These are phyloP conservation scores for Amblyjoppa fuscipennis DNA, from an alignment of 2,888 invertebrate species.

Conservation along the genomic window DNA sequence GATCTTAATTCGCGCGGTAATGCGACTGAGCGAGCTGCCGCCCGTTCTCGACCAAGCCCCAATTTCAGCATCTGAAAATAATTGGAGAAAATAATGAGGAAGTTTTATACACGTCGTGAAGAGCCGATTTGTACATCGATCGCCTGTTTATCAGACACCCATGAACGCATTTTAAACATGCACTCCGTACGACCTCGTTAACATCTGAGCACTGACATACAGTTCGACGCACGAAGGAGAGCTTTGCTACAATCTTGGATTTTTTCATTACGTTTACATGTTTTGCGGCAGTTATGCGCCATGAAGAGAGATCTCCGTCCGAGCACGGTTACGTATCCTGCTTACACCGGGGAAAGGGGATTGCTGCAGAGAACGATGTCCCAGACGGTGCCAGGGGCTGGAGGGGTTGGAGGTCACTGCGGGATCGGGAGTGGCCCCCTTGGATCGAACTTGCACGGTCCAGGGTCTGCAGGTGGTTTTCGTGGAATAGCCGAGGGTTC, in stretches of 20 bases:
- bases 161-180: background rate
- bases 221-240: background rate
- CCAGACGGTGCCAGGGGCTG: slow-evolving; percentile 70
- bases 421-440: slow-evolving; percentile 63
- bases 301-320: slow-evolving; percentile 93
- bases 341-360: slow-evolving; percentile 71
- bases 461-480: slow-evolving; percentile 78
- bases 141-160: background rate
- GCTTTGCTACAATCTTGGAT: slow-evolving; percentile 57
- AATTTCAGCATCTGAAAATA: background rate
- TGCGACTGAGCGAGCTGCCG: background rate
- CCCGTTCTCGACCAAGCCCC: background rate
- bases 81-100: background rate
- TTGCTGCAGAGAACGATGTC: slow-evolving; percentile 76
- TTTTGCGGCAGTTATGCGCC: slow-evolving; percentile 89
- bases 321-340: slow-evolving; percentile 76
- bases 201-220: background rate
- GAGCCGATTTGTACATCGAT: background rate
- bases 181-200: background rate
- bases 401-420: slow-evolving; percentile 58
- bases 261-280: slow-evolving; percentile 58
- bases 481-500: slow-evolving; percentile 86
- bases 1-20: background rate
- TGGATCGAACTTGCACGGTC: slow-evolving; percentile 65
- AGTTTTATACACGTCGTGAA: background rate